A percentile compares a stretch with the other conserved stretches of the same genome.
Evolutionary conservation across 1,140 invertebrate species (phyloP).

Genomic region (Euschistus heros): DNA sequence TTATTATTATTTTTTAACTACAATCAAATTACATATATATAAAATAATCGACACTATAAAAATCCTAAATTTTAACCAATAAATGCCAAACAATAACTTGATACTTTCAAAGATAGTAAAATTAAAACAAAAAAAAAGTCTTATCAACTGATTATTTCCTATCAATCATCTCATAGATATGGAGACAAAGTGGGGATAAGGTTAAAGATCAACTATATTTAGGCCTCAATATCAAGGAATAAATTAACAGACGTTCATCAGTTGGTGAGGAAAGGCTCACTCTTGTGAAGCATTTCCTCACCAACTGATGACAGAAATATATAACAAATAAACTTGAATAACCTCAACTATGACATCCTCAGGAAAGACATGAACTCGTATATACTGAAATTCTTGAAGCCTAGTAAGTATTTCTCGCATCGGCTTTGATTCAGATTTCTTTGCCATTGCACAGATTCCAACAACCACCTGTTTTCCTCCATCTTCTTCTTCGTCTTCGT

Average conservation of each 20-base stretch:
- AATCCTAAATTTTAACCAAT: too few species aligned
- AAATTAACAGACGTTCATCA: neutral
- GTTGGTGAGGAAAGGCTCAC: constrained; percentile 6
- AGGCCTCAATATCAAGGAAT: neutral
- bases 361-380: constrained; percentile 83
- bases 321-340: constrained; percentile 8
- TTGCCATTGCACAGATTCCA: constrained; percentile 96
- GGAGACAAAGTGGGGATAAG: neutral
- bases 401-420: constrained; percentile 96
- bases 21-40: too few species aligned
- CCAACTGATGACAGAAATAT: constrained; percentile 7
- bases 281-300: neutral
- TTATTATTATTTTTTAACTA: too few species aligned
- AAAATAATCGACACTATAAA: too few species aligned
- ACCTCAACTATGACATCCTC: constrained; percentile 91
- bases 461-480: constrained; percentile 77
- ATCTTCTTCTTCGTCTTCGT: constrained; percentile 35
- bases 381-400: constrained; percentile 91
- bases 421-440: constrained; percentile 95
- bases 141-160: too few species aligned
- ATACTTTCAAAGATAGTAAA: too few species aligned
- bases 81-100: too few species aligned
- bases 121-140: too few species aligned
- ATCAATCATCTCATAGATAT: neutral
- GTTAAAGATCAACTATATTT: constrained; percentile 2